phyloP scores from a whole-genome alignment of 2,888 invertebrate genomes.

The Dryococelus australis region DNA sequence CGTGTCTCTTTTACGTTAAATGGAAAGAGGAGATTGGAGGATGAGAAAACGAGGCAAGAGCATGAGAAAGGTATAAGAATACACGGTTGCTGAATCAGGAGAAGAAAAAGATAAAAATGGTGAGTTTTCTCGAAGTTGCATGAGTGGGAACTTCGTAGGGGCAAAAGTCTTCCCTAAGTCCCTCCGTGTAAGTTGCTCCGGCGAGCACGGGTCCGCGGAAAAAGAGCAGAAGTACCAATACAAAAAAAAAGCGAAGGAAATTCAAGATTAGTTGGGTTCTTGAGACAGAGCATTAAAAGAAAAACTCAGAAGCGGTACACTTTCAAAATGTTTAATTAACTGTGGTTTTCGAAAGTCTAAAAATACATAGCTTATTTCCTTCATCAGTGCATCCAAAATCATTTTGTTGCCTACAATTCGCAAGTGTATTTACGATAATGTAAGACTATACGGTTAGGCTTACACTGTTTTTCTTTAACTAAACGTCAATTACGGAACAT shows the following conservation, averaged over 20 bases:
- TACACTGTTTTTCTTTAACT: too few relatives aligned
- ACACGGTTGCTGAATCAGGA: slow-evolving; percentile 42
- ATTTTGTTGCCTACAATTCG: too few relatives aligned
- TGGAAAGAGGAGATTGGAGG: slow-evolving; percentile 37
- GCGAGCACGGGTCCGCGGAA: slow-evolving; percentile 31
- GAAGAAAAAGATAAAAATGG: slow-evolving; percentile 30
- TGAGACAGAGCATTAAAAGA: slow-evolving; percentile 29
- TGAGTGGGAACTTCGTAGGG: slow-evolving; percentile 23
- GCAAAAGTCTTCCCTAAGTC: slow-evolving; percentile 18
- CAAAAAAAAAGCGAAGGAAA: slow-evolving; percentile 20
- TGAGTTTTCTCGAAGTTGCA: slow-evolving; percentile 29
- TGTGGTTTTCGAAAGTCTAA: neutral
- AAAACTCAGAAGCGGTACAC: slow-evolving; percentile 31
- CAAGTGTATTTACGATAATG: too few relatives aligned
- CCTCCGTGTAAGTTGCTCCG: slow-evolving; percentile 35
- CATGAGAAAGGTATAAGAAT: slow-evolving; percentile 38
- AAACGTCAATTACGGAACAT: too few relatives aligned
- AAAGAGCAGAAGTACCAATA: neutral
- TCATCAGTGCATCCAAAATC: too few relatives aligned
- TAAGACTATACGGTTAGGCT: too few relatives aligned
- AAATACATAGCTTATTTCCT: neutral
- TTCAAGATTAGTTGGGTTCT: neutral
- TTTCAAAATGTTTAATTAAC: slow-evolving; percentile 31
- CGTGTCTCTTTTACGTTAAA: slow-evolving; percentile 33
- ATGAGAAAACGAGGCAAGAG: slow-evolving; percentile 31